phyloP scores from a whole-genome alignment of 2,797 vertebrate genomes.

The Diceros bicornis region DNA sequence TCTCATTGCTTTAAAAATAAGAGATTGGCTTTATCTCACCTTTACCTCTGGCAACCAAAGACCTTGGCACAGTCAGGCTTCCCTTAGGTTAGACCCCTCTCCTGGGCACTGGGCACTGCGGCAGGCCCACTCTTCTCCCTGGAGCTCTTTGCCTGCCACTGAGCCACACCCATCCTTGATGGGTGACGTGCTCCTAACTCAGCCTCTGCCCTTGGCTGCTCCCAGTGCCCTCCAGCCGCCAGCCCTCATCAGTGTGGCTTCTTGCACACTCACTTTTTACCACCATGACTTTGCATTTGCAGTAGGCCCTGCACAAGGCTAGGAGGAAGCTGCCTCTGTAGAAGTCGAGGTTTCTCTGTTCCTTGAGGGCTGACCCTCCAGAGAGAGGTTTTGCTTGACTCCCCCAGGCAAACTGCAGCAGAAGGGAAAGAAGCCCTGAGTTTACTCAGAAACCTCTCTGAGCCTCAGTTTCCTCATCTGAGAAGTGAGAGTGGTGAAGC shows the following conservation, averaged over 20 bases:
- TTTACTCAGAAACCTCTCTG: neutral
- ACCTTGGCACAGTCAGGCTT: neutral
- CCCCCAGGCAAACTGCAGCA: neutral
- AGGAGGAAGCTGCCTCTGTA: neutral
- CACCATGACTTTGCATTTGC: neutral
- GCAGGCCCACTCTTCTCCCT: neutral
- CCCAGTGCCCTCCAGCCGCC: neutral
- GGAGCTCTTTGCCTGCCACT: neutral
- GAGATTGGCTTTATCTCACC: neutral
- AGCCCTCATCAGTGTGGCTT: neutral
- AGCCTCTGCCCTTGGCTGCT: neutral
- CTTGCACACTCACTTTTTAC: neutral
- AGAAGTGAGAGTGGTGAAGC: neutral
- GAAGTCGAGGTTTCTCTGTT: neutral
- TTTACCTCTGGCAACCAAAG: neutral
- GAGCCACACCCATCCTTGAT: neutral
- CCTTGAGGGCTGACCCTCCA: neutral
- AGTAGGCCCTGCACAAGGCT: neutral
- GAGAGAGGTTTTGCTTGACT: neutral
- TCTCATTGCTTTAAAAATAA: neutral
- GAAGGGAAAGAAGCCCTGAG: neutral
- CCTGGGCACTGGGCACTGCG: neutral
- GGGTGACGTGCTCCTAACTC: too few relatives aligned
- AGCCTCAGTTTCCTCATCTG: neutral
- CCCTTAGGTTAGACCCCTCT: neutral